phyloP scores from a whole-genome alignment of 2,113 vertebrate species.

The Mus pahari region DNA sequence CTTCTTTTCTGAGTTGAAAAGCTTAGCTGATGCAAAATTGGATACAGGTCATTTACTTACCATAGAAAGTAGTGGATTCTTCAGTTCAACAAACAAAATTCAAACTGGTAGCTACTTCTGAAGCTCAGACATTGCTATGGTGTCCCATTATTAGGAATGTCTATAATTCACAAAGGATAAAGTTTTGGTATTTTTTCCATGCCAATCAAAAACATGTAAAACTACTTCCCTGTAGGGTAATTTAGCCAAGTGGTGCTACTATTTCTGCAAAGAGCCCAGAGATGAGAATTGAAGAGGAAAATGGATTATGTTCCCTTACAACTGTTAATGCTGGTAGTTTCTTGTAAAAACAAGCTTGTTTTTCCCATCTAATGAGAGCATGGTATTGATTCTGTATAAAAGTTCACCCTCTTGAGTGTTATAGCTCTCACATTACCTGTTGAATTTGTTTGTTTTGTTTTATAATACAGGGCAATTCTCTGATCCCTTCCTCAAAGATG shows the following conservation, averaged over 20 bases:
- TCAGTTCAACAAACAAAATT: not conserved
- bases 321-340: not conserved
- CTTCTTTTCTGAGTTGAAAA: not conserved
- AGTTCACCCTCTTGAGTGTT: not conserved
- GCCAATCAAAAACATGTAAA: not conserved
- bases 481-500: not conserved
- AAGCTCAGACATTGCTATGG: not conserved
- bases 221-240: not conserved
- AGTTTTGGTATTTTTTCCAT: no score
- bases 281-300: not conserved
- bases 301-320: not conserved
- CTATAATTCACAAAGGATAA: not conserved
- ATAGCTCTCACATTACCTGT: not conserved
- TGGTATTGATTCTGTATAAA: constrained; percentile 4
- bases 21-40: not conserved
- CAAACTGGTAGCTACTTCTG: not conserved
- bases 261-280: not conserved
- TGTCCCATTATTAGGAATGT: not conserved
- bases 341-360: not conserved
- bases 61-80: not conserved
- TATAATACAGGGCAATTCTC: not conserved
- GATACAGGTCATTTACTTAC: not conserved
- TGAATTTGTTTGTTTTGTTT: not conserved
- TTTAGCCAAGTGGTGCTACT: no score
- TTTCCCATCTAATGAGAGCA: not conserved